A percentile compares a stretch with the other conserved stretches of the same genome.
phyloP scores from a whole-genome alignment of 2,113 vertebrate species.

The Leuciscus idus region DNA sequence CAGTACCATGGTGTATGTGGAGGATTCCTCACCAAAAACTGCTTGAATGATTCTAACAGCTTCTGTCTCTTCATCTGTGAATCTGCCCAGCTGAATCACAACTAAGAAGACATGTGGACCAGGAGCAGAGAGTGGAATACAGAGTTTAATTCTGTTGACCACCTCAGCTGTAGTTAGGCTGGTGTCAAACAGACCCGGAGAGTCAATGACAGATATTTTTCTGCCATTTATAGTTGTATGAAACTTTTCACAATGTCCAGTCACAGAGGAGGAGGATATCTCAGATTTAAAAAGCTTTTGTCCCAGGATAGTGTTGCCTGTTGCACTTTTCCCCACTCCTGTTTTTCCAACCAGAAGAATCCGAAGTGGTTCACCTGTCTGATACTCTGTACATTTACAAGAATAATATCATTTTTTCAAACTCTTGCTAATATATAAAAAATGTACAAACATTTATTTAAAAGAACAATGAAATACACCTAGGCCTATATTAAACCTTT shows the following conservation, averaged over 20 bases:
- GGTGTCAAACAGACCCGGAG: conserved; percentile 45
- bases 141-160: conserved; percentile 9
- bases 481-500: too few species aligned
- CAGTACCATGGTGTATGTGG: conserved; percentile 39
- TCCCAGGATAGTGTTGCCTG: conserved; percentile 41
- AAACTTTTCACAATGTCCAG: background rate
- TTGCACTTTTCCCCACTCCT: conserved; percentile 26
- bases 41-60: conserved; percentile 42
- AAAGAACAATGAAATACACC: too few species aligned
- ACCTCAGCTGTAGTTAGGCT: background rate
- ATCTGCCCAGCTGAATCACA: conserved; percentile 43
- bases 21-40: conserved; percentile 39
- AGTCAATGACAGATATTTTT: conserved; percentile 42
- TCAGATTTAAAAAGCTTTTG: conserved; percentile 27
- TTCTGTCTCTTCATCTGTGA: conserved; percentile 48
- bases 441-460: too few species aligned
- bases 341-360: conserved; percentile 47
- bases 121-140: conserved; percentile 37
- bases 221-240: background rate
- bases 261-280: background rate
- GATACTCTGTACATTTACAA: background rate
- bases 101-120: conserved; percentile 55
- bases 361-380: background rate
- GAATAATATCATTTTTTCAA: background rate
- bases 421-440: background rate